Conservation (phyloP, 2,113 vertebrate genomes). For the Stigmatopora argus region DNA sequence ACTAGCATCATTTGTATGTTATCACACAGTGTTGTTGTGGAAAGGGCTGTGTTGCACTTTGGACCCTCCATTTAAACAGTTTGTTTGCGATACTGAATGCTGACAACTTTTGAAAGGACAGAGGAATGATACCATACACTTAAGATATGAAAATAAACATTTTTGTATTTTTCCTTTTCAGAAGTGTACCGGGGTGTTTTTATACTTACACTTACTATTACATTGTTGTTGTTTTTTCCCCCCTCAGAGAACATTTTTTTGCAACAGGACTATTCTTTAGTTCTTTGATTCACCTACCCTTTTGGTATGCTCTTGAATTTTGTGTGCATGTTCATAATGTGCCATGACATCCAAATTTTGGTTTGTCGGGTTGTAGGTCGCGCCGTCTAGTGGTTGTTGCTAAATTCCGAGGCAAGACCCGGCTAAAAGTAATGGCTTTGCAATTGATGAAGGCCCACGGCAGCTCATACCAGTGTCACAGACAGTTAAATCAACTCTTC, state of each 20-base stretch:
- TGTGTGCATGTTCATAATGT: neutral
- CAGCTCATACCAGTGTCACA: constrained; percentile 70
- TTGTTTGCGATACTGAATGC: neutral
- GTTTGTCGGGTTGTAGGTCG: neutral
- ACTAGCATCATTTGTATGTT: neutral
- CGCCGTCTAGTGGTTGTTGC: constrained; percentile 52
- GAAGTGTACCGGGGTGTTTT: neutral
- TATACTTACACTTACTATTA: neutral
- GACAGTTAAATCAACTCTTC: constrained; percentile 56
- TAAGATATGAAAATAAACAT: neutral
- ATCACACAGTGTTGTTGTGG: neutral
- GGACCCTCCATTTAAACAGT: neutral
- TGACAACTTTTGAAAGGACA: neutral
- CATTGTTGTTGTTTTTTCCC: neutral
- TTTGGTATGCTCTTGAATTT: too few species aligned
- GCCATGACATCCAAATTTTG: neutral
- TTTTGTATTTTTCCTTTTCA: neutral
- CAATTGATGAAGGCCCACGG: constrained; percentile 50
- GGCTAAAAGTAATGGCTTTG: constrained; percentile 50
- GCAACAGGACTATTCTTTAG: neutral
- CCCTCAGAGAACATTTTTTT: neutral
- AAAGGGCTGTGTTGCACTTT: neutral
- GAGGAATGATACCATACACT: neutral
- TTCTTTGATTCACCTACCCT: neutral
- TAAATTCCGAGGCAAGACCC: constrained; percentile 38